Base-by-base conservation (phyloP, 2,113 vertebrate species). In the Rafetus swinhoei region DNA sequence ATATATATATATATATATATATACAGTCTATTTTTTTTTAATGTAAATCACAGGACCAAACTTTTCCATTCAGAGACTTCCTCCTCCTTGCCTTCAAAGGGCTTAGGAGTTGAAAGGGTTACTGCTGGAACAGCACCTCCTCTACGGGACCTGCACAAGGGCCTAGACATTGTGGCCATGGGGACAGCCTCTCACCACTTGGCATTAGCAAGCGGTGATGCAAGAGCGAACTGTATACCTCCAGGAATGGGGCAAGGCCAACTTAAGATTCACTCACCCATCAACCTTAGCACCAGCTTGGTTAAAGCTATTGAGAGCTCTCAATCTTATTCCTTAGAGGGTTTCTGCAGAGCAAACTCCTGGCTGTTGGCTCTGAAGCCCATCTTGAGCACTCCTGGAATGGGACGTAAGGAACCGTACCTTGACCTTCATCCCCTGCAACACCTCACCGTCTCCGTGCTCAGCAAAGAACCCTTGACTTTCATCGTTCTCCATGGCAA, bases 31-130 rank as follows among this genome's bases (percentile, higher is more conserved):
- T 97, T 97, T 98, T 97, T 98, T 90, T 97, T 97, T 97, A 95
- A 96, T 97, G 95, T 97, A 96, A 95, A 96, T 96, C 97, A 95
- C 94, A 96, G 98, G 98, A 98, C 98, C 98, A 98, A 98, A 98
- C 93, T 97, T 97, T 95, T 90, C 93, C 86, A 91, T 95, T 95
- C 86, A 90, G 88, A 97, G 96, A 96, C 93, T 97, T 88, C 93
- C 93, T 95, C 83, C 93, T 94, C 54, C 57, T 25, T 95, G 94
- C 93, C 93, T 54, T 35, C 87, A 85, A 91, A 95, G 83, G 94
- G 89, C 59, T 19, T 89, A 92, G 83, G 92, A 89, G 81, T 84
- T 45, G 56, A 7, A 80, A 92, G 86, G 91, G 95, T 95, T 93
- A 92, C 81, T 95, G 96, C 93, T 93, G 90, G 93, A 91, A 91